Evolutionary conservation across 2,888 invertebrate species (phyloP).

Genomic region (Lasioglossum lativentre): DNA sequence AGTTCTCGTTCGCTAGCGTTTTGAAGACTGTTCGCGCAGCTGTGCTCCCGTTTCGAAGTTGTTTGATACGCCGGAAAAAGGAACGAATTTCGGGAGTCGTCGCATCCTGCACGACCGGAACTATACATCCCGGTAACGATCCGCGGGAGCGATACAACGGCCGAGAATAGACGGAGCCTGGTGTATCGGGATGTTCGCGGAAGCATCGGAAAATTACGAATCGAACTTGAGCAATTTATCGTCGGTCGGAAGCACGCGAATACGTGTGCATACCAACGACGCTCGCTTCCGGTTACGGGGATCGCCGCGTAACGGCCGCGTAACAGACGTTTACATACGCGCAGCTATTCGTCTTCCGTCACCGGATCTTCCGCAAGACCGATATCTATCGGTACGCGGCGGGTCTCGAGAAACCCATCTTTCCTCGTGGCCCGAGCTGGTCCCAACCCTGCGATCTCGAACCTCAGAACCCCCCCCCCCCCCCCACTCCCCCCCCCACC

Average conservation of each 20-base stretch:
- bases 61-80: neutral
- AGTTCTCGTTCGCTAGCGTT: neutral
- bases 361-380: constrained; percentile 57
- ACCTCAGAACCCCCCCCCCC: too few species aligned
- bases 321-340: constrained; percentile 54
- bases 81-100: constrained; percentile 3
- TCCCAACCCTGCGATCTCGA: neutral
- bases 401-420: constrained; percentile 17
- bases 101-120: constrained; percentile 4
- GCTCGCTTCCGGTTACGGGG: constrained; percentile 23
- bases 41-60: constrained; percentile 28
- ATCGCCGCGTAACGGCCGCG: constrained; percentile 29
- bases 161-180: neutral
- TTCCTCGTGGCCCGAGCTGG: neutral
- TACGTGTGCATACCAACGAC: constrained; percentile 28
- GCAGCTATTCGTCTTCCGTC: constrained; percentile 46
- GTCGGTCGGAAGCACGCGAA: constrained; percentile 40
- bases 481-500: too few species aligned
- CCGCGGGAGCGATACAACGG: constrained; percentile 24
- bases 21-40: constrained; percentile 13
- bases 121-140: constrained; percentile 20
- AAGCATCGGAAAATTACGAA: constrained; percentile 50
- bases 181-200: neutral
- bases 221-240: constrained; percentile 59
- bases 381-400: constrained; percentile 54